Base-by-base conservation (phyloP, 2,888 invertebrate genomes). In the Drosophila demipolita region DNA sequence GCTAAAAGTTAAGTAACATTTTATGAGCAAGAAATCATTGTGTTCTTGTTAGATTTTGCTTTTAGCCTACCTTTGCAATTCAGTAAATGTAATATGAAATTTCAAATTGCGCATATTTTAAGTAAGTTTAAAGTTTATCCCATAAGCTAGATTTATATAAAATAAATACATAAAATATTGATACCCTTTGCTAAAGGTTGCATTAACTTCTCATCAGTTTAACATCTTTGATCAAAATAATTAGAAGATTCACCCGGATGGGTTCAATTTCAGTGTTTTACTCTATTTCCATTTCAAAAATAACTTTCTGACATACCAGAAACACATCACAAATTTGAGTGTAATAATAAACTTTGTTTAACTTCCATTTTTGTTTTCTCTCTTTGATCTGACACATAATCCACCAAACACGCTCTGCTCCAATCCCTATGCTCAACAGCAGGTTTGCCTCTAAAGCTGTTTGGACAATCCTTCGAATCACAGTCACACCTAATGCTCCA, bases 391-490 rank as follows among this genome's bases (percentile, higher is more conserved):
- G 38, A 35, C 69, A 32, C 11, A 29, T 59, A 26, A 33, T 53
- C 57, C 36, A 12, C 32, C 45, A 23, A 45, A 23, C 45, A 45
- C 12, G 23, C 23, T 12, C 23, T 15, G 12, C 45, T 4, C 4
- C 15, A 45, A 11, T 12, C 45, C 36, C 35, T 55, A 33, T 53
- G 58, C 58, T 55, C 55, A 63, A 40, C 49, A 58, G 53, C 53
- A 53, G 50, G 66, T 40, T 50, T 53, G 9, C 3, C 4, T 23
- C 53, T 60, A 66, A 73, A 73, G 62, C 58, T 38, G 29, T 62
- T 77, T 73, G 49, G 59, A 38, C 45, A 64, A 63, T 61, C 48
- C 67, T 60, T 52, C 40, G 6, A 26, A 7, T 36, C 26, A 8
- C 38, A 40, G 45, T 64, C 52, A 7, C 60, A 52, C 26, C 60